phyloP scores from a whole-genome alignment of 2,113 vertebrate species.

The Colossoma macropomum region DNA sequence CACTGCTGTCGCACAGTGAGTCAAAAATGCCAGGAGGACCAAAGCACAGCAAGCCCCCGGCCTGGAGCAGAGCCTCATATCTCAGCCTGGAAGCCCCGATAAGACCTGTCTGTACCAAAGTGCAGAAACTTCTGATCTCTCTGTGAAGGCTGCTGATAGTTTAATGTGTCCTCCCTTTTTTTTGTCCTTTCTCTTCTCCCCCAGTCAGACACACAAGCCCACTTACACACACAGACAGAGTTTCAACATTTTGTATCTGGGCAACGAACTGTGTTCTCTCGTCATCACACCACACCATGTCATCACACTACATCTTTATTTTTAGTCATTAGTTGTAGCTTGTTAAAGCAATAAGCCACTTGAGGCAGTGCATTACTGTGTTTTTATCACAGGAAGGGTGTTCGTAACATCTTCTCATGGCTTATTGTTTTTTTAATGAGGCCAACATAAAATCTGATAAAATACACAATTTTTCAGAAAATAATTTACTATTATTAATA shows the following conservation, averaged over 20 bases:
- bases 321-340: neutral
- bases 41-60: conserved; percentile 50
- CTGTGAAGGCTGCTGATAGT: conserved; percentile 45
- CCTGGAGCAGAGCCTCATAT: conserved; percentile 68
- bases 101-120: conserved; percentile 44
- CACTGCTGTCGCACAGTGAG: conserved; percentile 39
- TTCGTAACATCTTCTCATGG: too few species aligned
- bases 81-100: conserved; percentile 51
- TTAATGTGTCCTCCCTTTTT: conserved; percentile 60
- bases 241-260: conserved; percentile 65
- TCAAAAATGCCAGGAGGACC: conserved; percentile 59
- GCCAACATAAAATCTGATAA: too few species aligned
- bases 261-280: conserved; percentile 62
- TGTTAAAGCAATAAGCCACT: too few species aligned
- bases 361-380: too few species aligned
- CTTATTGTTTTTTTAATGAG: too few species aligned
- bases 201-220: conserved; percentile 16
- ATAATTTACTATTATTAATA: too few species aligned
- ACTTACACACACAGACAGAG: conserved; percentile 37
- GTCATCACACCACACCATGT: conserved; percentile 12
- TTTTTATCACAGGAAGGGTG: too few species aligned
- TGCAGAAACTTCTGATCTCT: conserved; percentile 56
- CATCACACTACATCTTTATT: conserved; percentile 32
- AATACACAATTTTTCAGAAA: too few species aligned
- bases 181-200: neutral